Evolutionary conservation across 2,113 vertebrate genomes (phyloP), one percentile per base, ranked within the genome.

Genomic region (Pandion haliaetus): DNA sequence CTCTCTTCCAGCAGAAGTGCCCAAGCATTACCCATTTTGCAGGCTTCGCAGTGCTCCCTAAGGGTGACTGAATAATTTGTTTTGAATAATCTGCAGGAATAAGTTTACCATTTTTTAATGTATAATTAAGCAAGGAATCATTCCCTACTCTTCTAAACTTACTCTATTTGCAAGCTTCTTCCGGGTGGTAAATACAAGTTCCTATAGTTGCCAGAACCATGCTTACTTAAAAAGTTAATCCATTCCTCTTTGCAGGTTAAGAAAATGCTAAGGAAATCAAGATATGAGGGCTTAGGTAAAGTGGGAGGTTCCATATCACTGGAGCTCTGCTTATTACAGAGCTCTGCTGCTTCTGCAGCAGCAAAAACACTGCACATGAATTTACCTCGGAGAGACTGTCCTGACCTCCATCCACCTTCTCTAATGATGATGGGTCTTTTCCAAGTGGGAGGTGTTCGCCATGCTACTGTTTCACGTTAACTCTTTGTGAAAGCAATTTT

Each of bases 241-340:
- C 94, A 55, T 73, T 94, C 85, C 38, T 76, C 36, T 91, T 49
- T 89, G 83, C 97, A 96, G 84, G 72, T 86, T 91, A 96, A 95
- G 95, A 71, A 93, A 92, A 90, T 36, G 49, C 14, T 89, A 50
- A 93, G 36, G 42, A 96, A 97, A 78, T 92, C 42, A 94, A 97
- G 82, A 95, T 79, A 47, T 21, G 34, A 84, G 66, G 57, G 44
- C n/a, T 97, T 90, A 67, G 82, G 82, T 95, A 82, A 87, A 81
- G 62, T 28, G 63, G 82, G 92, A 84, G 84, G 54, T 83, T 95
- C 93, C 66, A 94, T 95, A 38, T 62, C 90, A 95, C 55, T 94
- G 73, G 54, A 93, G 47, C 92, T 74, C 74, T 59, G 66, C 34
- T 76, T 66, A 40, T 85, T 29, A 57, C 18, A 61, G 72, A 90